These are phyloP conservation scores for Streptopelia turtur DNA, from an alignment of 2,797 vertebrate species.

Conservation along the genomic window DNA sequence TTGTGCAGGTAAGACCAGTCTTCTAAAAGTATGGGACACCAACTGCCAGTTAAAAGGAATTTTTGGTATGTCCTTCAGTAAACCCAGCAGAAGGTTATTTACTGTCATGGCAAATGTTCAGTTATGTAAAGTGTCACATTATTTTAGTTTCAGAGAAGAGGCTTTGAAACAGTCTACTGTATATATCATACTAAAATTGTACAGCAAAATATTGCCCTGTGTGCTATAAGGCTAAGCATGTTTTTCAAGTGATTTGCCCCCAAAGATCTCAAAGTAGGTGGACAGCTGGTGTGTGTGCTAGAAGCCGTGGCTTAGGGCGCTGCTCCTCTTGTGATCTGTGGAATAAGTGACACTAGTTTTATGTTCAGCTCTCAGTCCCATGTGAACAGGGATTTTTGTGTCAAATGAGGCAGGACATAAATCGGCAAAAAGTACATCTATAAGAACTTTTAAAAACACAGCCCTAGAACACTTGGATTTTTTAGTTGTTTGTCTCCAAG, in stretches of 20 bases:
- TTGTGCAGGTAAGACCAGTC: background rate
- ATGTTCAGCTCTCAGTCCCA: background rate
- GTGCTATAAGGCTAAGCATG: background rate
- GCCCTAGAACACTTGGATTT: background rate
- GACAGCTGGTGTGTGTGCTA: background rate
- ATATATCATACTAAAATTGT: conserved; percentile 38
- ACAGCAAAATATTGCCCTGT: background rate
- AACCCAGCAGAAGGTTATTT: conserved; percentile 50
- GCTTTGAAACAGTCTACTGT: conserved; percentile 20
- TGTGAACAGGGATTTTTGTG: background rate
- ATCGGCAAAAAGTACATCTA: background rate
- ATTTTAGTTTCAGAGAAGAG: conserved; percentile 58
- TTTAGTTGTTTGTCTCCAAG: background rate
- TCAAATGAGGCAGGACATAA: conserved; percentile 4
- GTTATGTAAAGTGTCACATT: conserved; percentile 70
- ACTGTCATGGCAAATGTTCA: conserved; percentile 53
- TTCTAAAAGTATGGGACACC: background rate
- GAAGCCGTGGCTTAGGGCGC: background rate
- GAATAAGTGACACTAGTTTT: background rate
- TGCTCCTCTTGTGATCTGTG: background rate
- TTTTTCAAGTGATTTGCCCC: background rate
- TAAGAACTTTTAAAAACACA: background rate
- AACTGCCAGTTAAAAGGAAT: background rate
- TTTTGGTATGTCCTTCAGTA: conserved; percentile 49
- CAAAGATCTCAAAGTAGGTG: background rate